Conservation (phyloP, 2,797 vertebrate genomes). For the Hapalemur alaotrensis region DNA sequence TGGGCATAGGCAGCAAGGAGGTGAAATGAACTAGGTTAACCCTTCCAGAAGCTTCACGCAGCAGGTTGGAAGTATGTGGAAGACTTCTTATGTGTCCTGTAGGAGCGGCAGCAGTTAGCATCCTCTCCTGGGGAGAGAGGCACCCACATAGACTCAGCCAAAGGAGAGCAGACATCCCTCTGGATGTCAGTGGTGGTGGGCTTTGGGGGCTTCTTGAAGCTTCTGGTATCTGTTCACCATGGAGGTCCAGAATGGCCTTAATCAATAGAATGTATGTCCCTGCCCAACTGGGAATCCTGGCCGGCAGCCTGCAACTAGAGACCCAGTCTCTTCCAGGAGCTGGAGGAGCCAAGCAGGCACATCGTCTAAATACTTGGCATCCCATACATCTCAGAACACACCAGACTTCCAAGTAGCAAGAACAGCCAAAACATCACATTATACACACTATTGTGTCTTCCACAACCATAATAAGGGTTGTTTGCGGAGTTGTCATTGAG, state of each 20-base stretch:
- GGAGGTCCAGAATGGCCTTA: not conserved
- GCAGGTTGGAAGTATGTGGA: not conserved
- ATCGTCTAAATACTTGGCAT: constrained; percentile 69
- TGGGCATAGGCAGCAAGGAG: not conserved
- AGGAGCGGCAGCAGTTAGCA: not conserved
- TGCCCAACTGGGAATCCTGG: not conserved
- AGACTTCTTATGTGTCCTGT: not conserved
- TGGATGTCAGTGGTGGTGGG: not conserved
- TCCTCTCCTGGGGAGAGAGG: not conserved
- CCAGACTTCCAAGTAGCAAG: constrained; percentile 63
- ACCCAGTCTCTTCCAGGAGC: constrained; percentile 64
- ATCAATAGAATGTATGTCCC: not conserved
- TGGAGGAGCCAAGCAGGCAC: constrained; percentile 52
- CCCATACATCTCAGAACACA: constrained; percentile 54
- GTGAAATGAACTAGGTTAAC: not conserved
- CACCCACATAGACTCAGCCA: not conserved
- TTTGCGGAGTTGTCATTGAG: not conserved
- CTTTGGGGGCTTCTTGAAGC: not conserved
- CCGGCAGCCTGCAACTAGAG: not conserved
- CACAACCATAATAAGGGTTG: not conserved
- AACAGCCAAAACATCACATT: constrained; percentile 24
- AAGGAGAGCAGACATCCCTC: not conserved
- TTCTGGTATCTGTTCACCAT: not conserved
- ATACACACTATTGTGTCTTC: not conserved
- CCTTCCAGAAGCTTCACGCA: not conserved